These are phyloP conservation scores for Cossypha dichroa DNA, from an alignment of 2,797 vertebrate genomes.

Conservation along the genomic window DNA sequence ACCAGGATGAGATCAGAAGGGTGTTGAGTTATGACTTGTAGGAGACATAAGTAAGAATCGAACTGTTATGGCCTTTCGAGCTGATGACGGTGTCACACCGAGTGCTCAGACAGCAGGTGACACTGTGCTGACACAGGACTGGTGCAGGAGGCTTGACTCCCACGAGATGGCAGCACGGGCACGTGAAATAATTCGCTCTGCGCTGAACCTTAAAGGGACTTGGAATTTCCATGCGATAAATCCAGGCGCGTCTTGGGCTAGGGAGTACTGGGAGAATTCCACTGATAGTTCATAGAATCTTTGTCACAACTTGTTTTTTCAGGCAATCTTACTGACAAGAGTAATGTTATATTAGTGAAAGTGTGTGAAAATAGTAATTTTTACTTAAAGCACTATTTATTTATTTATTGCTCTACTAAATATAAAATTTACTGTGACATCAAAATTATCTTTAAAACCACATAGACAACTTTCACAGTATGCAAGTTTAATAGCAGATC, in stretches of 20 bases:
- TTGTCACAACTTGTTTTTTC: background rate
- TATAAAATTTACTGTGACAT: background rate
- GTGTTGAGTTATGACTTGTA: background rate
- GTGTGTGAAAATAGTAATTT: background rate
- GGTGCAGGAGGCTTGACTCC: accelerated
- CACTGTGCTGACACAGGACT: accelerated
- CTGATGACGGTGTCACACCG: background rate
- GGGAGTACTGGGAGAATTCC: background rate
- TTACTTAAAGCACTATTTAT: background rate
- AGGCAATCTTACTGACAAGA: background rate
- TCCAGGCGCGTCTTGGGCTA: background rate
- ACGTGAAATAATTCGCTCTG: background rate
- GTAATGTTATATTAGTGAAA: background rate
- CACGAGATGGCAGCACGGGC: background rate
- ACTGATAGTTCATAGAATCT: background rate
- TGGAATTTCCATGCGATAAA: accelerated
- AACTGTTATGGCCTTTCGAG: background rate
- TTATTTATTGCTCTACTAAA: background rate
- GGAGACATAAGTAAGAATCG: background rate
- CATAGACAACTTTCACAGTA: background rate
- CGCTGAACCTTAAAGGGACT: accelerated
- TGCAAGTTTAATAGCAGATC: background rate
- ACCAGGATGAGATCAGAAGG: background rate
- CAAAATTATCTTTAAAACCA: background rate
- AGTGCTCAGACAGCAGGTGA: background rate